phyloP scores from a whole-genome alignment of 2,113 vertebrate genomes.

The Kobus ellipsiprymnus region DNA sequence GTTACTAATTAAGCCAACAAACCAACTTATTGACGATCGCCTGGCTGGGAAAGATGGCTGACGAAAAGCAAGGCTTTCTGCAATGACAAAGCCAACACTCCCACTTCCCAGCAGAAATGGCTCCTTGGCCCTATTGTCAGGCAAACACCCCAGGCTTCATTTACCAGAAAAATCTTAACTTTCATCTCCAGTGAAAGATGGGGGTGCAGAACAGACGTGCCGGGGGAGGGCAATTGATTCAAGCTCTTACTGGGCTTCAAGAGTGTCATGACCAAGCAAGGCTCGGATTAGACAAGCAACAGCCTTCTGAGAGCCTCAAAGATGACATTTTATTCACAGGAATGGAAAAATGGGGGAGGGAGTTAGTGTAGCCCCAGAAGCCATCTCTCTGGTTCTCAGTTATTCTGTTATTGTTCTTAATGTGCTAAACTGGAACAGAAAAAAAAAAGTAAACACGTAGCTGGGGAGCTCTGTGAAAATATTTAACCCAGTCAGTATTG shows the following conservation, averaged over 20 bases:
- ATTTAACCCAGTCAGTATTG: neutral
- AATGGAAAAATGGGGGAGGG: neutral
- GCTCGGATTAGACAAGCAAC: neutral
- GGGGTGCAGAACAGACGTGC: neutral
- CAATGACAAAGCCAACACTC: neutral
- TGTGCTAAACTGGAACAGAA: neutral
- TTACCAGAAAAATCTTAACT: neutral
- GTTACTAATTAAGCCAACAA: neutral
- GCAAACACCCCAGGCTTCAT: neutral
- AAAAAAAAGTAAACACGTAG: neutral
- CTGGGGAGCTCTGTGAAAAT: neutral
- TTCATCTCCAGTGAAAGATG: neutral
- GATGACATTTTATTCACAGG: neutral
- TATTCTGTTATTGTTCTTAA: neutral
- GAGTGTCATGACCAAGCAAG: neutral
- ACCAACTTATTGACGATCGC: accelerated
- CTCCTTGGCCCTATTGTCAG: neutral
- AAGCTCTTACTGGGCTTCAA: neutral
- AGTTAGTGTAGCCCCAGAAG: neutral
- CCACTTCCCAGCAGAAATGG: neutral
- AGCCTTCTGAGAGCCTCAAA: neutral
- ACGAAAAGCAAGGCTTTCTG: neutral
- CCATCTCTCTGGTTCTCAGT: neutral
- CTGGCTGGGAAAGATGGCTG: neutral
- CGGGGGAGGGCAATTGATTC: neutral